A percentile compares a stretch with the other conserved stretches of the same genome.
These are phyloP conservation scores for Ceyx erithaca DNA, from an alignment of 2,797 vertebrate genomes.

Conservation along the genomic window DNA sequence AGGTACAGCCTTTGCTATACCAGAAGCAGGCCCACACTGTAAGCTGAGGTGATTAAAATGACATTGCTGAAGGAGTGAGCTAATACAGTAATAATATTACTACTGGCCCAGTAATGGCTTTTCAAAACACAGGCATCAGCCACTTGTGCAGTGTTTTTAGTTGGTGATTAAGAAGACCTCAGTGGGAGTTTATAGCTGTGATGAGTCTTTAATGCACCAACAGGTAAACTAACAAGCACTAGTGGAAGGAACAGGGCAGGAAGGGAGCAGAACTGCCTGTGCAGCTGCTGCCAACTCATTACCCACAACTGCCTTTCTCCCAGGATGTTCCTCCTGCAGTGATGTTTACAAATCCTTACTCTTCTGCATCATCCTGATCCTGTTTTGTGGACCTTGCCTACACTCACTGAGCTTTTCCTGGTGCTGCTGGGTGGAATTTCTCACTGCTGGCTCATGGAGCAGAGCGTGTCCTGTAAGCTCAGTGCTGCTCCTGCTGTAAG, in stretches of 20 bases:
- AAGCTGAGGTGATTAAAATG: constrained; percentile 30
- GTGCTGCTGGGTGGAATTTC: neutral
- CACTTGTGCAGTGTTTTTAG: neutral
- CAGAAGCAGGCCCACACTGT: neutral
- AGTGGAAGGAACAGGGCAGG: neutral
- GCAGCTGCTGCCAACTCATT: neutral
- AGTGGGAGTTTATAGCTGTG: neutral
- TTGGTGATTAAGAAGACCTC: constrained; percentile 36
- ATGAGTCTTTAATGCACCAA: constrained; percentile 36
- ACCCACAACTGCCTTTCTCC: neutral
- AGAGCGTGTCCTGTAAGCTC: rapidly evolving
- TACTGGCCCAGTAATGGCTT: neutral
- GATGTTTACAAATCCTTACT: neutral
- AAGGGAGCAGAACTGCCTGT: neutral
- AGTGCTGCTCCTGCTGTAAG: neutral
- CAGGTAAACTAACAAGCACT: constrained; percentile 2
- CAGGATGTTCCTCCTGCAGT: neutral
- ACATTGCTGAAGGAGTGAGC: neutral
- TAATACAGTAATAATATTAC: neutral
- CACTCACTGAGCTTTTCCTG: neutral
- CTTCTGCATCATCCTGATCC: neutral
- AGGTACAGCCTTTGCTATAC: neutral
- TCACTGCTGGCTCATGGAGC: neutral
- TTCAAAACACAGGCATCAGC: constrained; percentile 7
- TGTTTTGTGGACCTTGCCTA: neutral